Conservation (phyloP, 2,888 invertebrate species). For the Polymixis flavicincta region DNA sequence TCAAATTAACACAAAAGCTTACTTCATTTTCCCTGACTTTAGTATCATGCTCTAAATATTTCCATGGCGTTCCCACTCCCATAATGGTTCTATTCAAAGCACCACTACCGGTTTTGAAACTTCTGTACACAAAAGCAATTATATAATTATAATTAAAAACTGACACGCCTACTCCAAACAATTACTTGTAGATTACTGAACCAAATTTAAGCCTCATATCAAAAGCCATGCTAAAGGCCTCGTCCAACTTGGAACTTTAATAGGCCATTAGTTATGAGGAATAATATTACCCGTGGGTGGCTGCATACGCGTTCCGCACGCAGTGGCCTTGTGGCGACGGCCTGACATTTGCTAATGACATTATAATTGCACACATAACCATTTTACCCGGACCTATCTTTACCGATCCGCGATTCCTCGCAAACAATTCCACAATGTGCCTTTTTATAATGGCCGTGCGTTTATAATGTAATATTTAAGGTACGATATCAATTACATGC, state of each 20-base stretch:
- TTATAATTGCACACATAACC: conserved; percentile 76
- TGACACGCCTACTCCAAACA: conserved; percentile 63
- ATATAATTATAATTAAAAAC: conserved; percentile 64
- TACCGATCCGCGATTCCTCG: conserved; percentile 14
- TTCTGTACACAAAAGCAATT: conserved; percentile 56
- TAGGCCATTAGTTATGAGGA: conserved; percentile 66
- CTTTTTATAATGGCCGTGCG: conserved; percentile 59
- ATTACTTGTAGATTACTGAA: conserved; percentile 65
- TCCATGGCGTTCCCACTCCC: conserved; percentile 47
- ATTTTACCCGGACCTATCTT: conserved; percentile 60
- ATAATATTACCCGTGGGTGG: conserved; percentile 68
- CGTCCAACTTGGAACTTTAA: conserved; percentile 60
- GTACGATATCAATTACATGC: conserved; percentile 71
- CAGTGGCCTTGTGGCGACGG: conserved; percentile 73
- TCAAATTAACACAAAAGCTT: conserved; percentile 40
- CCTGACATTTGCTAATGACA: conserved; percentile 81
- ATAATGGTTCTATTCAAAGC: conserved; percentile 56
- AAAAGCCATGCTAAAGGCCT: conserved; percentile 58
- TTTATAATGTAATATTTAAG: conserved; percentile 63
- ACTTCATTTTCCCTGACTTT: conserved; percentile 22
- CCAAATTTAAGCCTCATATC: conserved; percentile 64
- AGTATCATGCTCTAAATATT: conserved; percentile 45
- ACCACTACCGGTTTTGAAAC: conserved; percentile 60
- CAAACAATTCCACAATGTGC: conserved; percentile 54
- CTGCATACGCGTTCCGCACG: conserved; percentile 67